These are phyloP conservation scores for Phaonia tiefii DNA, from an alignment of 2,888 invertebrate species.

Conservation along the genomic window DNA sequence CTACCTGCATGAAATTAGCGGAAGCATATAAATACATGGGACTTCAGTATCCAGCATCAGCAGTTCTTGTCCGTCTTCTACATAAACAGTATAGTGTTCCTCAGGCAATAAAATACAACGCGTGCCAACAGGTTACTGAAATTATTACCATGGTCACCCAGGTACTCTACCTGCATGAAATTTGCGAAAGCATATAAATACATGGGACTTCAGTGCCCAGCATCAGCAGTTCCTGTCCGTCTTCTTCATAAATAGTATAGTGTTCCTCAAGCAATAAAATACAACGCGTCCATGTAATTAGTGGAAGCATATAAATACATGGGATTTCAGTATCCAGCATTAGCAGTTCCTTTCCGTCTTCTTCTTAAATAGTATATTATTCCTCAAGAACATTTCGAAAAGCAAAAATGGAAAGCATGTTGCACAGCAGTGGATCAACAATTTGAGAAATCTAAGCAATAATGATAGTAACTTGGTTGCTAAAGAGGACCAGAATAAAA, in stretches of 20 bases:
- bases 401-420: constrained; percentile 29
- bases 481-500: not conserved
- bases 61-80: too few relatives aligned
- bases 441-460: constrained; percentile 17
- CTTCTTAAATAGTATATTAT: constrained; percentile 28
- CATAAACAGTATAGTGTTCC: too few relatives aligned
- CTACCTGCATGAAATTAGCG: not conserved
- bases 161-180: not conserved
- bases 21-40: too few relatives aligned
- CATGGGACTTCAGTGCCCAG: not conserved
- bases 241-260: constrained; percentile 25
- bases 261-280: not conserved
- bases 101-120: too few relatives aligned
- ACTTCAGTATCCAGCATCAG: too few relatives aligned
- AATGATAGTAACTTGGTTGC: not conserved
- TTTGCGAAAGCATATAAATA: constrained; percentile 23
- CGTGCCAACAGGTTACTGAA: too few relatives aligned
- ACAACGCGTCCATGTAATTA: too few relatives aligned
- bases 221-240: constrained; percentile 6
- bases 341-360: constrained; percentile 10
- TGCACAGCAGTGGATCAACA: constrained; percentile 34
- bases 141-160: too few relatives aligned
- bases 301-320: constrained; percentile 25
- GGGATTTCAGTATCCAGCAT: not conserved
- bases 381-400: not conserved